Base-by-base conservation (phyloP, 2,113 vertebrate species). In the Cyphomyrus discorhynchus region DNA sequence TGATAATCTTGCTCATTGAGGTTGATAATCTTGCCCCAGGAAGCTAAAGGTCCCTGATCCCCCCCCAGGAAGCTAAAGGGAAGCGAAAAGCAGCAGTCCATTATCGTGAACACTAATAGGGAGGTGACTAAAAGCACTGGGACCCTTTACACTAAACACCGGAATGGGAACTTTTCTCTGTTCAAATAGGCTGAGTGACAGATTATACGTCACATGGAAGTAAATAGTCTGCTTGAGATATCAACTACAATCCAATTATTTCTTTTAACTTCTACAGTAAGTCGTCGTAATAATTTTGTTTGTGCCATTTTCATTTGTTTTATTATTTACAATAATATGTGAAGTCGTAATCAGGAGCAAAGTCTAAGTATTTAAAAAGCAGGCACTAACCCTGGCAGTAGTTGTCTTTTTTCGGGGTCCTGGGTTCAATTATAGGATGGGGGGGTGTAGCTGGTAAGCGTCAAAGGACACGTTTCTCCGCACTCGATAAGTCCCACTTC, bases 391-490 rank as follows among this genome's bases (percentile, higher is more conserved):
- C 9, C 0, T 31, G 62, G 10, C n/a, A 70, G 62, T 31, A 70
- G 27, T 70, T 70, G 62, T 31, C 62, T 70, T 70, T 31, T 70
- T 70, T 87, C 3, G 5, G n/a, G 53, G 56, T 15, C 27, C 27
- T 11, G 42, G 50, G 90, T 89, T 85, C 42, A 82, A 74, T 88
- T 89, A 88, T 77, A 70, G 84, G 86, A 80, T 56, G 85, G 27
- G 24, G 45, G 45, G 88, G 91, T 90, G 91, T 91, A 90, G 49
- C 21, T 5, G 90, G 90, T 92, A 93, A 90, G 89, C 66, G 27
- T 83, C 77, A 88, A 88, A 58, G 90, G 90, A 91, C 90, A 88
- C 89, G 86, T 85, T 92, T 90, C 91, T 62, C 70, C 39, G 87
- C 47, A 39, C 49, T 88, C 9, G 83, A 86, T 86, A 84, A 31